phyloP scores from a whole-genome alignment of 1,140 invertebrate species.

The Colletes latitarsis region DNA sequence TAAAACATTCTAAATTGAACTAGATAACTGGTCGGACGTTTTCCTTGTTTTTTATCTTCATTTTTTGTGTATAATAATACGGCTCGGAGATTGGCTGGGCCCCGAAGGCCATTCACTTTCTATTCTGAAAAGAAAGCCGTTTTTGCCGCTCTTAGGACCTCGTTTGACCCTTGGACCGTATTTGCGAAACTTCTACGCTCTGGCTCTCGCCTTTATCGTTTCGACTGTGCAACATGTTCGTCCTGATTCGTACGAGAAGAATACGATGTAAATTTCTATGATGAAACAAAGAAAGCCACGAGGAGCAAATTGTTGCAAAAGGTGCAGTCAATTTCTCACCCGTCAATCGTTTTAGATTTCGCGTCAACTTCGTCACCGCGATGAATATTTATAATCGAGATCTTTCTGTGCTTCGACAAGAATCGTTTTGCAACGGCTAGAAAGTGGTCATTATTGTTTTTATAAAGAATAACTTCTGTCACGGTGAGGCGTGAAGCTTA shows the following conservation, averaged over 20 bases:
- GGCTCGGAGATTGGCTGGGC: slow-evolving; percentile 8
- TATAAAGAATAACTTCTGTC: too few relatives aligned
- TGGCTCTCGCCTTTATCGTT: background rate
- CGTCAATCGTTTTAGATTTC: background rate
- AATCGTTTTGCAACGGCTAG: background rate
- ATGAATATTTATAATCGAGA: slow-evolving; percentile 17
- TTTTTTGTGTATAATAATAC: background rate
- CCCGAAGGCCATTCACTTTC: slow-evolving; percentile 65
- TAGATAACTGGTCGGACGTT: slow-evolving; percentile 3
- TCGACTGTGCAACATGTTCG: background rate
- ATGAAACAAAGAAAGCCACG: background rate
- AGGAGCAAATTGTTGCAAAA: background rate
- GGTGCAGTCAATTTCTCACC: background rate
- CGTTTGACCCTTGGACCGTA: slow-evolving; percentile 47
- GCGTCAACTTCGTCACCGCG: background rate
- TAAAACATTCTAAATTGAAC: background rate
- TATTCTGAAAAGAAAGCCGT: slow-evolving; percentile 63
- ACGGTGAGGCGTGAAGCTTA: too few relatives aligned
- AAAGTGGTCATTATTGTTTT: too few relatives aligned
- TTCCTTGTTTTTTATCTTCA: background rate
- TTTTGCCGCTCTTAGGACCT: slow-evolving; percentile 37
- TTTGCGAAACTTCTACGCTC: slow-evolving; percentile 17
- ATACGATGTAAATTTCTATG: background rate
- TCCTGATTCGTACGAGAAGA: background rate
- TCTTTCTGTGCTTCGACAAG: background rate